These are phyloP conservation scores for Cathartes aura DNA, from an alignment of 2,113 vertebrate genomes.

Conservation along the genomic window DNA sequence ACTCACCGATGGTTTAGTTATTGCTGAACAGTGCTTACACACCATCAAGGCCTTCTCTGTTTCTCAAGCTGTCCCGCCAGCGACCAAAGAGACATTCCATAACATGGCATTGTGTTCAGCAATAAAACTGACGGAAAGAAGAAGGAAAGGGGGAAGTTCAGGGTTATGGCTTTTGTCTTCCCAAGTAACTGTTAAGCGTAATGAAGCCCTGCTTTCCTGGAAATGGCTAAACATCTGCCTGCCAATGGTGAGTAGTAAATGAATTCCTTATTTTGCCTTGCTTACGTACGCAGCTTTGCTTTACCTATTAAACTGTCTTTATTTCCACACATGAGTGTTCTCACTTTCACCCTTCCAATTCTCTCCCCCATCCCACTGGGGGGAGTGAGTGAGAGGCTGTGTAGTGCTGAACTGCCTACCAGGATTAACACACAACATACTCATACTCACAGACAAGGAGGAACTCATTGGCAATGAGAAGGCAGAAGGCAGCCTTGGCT, in stretches of 20 bases:
- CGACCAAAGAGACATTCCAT: background rate
- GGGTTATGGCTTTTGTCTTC: background rate
- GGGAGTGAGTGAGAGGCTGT: rapidly evolving
- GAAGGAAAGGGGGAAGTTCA: background rate
- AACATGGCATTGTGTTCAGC: background rate
- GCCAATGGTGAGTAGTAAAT: background rate
- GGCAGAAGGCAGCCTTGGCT: background rate
- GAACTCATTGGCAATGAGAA: background rate
- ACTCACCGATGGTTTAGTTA: background rate
- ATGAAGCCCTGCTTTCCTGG: background rate
- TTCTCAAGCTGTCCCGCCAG: background rate
- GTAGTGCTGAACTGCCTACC: background rate
- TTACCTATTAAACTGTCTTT: background rate
- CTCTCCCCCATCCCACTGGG: background rate
- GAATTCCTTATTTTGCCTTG: background rate
- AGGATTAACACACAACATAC: background rate
- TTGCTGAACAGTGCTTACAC: background rate
- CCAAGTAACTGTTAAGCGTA: background rate
- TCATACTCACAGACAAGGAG: background rate
- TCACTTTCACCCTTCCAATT: background rate
- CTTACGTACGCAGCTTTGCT: background rate
- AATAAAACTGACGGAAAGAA: background rate
- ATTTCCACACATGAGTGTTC: background rate
- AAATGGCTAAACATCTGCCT: background rate
- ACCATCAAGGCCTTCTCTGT: background rate